These are phyloP conservation scores for Remorina albescens DNA, from an alignment of 2,797 vertebrate genomes.

Conservation along the genomic window DNA sequence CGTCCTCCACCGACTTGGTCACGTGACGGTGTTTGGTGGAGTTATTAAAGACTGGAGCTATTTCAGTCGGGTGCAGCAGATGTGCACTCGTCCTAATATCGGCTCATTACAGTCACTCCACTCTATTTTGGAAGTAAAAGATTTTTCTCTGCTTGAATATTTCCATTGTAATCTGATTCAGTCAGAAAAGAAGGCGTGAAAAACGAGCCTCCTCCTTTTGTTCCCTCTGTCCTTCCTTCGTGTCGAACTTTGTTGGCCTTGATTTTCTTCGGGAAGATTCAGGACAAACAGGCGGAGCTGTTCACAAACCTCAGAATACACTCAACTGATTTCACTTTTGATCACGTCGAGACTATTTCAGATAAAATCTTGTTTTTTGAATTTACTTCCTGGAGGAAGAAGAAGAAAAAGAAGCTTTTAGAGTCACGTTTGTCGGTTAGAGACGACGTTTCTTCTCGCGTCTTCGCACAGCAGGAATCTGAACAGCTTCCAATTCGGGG, in stretches of 20 bases:
- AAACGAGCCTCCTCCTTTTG: neutral
- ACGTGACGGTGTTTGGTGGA: conserved; percentile 7
- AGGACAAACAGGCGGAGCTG: no score
- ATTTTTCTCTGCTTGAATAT: conserved; percentile 58
- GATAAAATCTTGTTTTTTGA: neutral
- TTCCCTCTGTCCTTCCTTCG: neutral
- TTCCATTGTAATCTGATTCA: conserved; percentile 52
- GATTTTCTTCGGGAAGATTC: neutral
- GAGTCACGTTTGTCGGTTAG: no score
- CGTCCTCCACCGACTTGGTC: neutral
- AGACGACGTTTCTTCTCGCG: conserved; percentile 42
- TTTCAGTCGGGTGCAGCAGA: conserved; percentile 62
- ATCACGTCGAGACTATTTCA: neutral
- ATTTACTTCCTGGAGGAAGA: neutral
- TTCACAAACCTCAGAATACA: no score
- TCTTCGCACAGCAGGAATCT: conserved; percentile 23
- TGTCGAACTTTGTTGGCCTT: neutral
- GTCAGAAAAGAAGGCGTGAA: conserved; percentile 36
- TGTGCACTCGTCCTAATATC: conserved; percentile 60
- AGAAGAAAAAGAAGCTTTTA: neutral
- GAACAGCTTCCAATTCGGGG: neutral
- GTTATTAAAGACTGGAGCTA: conserved; percentile 60
- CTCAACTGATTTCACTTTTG: neutral
- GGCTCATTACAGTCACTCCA: conserved; percentile 52
- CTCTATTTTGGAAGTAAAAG: conserved; percentile 58